Evolutionary conservation across 2,113 vertebrate genomes (phyloP).

Genomic region (Neoarius graeffei): DNA sequence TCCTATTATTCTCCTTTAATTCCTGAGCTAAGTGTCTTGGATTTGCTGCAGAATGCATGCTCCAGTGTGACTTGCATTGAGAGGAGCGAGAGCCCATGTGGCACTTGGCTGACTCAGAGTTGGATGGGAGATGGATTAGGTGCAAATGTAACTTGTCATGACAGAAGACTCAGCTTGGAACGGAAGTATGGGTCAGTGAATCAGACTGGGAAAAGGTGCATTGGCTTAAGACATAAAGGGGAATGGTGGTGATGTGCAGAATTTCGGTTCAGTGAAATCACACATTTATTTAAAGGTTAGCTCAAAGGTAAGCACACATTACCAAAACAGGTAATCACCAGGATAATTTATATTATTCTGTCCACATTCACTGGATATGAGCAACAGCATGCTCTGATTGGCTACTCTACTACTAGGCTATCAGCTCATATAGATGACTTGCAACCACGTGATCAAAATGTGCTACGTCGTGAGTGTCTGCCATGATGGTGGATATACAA

Average conservation of each 20-base stretch:
- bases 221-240: conserved; percentile 1
- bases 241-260: conserved; percentile 12
- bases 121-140: conserved; percentile 49
- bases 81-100: conserved; percentile 49
- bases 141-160: conserved; percentile 60
- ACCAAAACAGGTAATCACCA: conserved; percentile 9
- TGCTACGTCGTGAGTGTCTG: too few species aligned
- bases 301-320: conserved; percentile 9
- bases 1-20: conserved; percentile 2
- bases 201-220: conserved; percentile 32
- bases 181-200: conserved; percentile 42
- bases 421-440: too few species aligned
- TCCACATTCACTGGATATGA: too few species aligned
- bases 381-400: too few species aligned
- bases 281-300: conserved; percentile 39
- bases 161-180: conserved; percentile 51
- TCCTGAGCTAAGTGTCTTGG: neutral
- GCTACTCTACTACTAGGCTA: too few species aligned
- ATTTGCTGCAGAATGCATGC: neutral
- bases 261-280: conserved; percentile 15
- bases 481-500: too few species aligned
- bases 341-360: neutral
- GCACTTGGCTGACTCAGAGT: conserved; percentile 20
- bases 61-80: neutral
- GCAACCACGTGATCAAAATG: too few species aligned